Conservation (phyloP, 1,140 invertebrate genomes). For the Thaumatotibia leucotreta region DNA sequence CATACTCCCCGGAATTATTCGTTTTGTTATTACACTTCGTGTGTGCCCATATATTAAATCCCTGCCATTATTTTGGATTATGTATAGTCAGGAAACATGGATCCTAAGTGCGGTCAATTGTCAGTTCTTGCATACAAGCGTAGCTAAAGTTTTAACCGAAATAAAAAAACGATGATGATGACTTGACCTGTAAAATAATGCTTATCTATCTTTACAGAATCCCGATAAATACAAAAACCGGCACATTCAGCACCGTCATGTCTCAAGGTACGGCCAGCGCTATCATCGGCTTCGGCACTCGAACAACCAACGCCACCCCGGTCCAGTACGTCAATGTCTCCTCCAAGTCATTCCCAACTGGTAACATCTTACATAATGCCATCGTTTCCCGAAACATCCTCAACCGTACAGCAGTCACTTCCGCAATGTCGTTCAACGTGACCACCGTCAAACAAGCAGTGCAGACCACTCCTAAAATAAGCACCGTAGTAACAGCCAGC, state of each 20-base stretch:
- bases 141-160: no score
- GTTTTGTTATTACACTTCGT: no score
- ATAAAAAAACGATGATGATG: no score
- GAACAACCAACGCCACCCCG: slow-evolving; percentile 50
- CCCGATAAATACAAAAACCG: slow-evolving; percentile 62
- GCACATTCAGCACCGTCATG: slow-evolving; percentile 68
- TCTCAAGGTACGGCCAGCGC: slow-evolving; percentile 65
- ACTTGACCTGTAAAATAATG: no score
- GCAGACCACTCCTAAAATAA: slow-evolving; percentile 55
- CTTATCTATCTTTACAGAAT: slow-evolving; percentile 50
- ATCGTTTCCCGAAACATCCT: slow-evolving; percentile 70
- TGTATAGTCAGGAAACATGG: no score
- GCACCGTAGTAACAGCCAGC: slow-evolving; percentile 40
- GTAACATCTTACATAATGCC: slow-evolving; percentile 72
- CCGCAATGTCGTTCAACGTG: slow-evolving; percentile 56
- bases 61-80: no score
- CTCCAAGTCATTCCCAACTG: slow-evolving; percentile 70
- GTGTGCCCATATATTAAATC: no score
- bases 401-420: slow-evolving; percentile 43
- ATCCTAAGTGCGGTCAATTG: no score
- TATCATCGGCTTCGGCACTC: slow-evolving; percentile 66
- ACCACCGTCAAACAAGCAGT: slow-evolving; percentile 46
- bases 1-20: no score
- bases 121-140: no score
- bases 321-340: slow-evolving; percentile 67